A percentile compares a stretch with the other conserved stretches of the same genome.
Conservation (phyloP, 2,113 vertebrate species). For the Leuciscus idus region DNA sequence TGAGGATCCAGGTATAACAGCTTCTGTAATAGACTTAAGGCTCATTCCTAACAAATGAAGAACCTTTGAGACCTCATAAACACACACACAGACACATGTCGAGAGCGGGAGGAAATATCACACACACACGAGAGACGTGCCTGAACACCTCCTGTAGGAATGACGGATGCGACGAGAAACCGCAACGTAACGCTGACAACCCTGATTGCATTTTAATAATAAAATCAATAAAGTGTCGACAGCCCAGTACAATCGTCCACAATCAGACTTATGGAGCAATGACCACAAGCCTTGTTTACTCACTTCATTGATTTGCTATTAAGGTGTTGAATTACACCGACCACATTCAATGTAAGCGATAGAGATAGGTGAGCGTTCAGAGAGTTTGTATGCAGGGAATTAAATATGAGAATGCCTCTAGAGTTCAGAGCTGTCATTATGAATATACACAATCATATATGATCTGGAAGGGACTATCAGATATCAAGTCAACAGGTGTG, state of each 20-base stretch:
- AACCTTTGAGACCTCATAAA: background rate
- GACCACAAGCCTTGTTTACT: background rate
- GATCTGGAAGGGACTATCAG: background rate
- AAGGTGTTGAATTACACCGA: slow-evolving; percentile 11
- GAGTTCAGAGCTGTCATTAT: background rate
- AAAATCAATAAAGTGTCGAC: slow-evolving; percentile 21
- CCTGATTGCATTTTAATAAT: slow-evolving; percentile 13
- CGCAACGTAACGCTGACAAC: background rate
- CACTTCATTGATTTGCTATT: slow-evolving; percentile 19
- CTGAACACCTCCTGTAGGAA: background rate
- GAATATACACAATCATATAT: background rate
- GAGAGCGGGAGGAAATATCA: slow-evolving; percentile 20
- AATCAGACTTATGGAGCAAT: background rate
- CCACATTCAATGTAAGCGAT: background rate
- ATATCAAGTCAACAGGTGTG: slow-evolving; percentile 3
- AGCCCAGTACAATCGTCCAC: background rate
- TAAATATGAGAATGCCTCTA: background rate
- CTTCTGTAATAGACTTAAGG: background rate
- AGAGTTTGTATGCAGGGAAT: background rate
- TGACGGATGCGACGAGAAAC: background rate
- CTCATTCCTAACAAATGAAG: slow-evolving; percentile 1
- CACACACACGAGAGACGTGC: background rate
- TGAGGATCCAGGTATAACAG: background rate
- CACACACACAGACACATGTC: background rate
- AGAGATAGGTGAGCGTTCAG: background rate